Evolutionary conservation across 2,888 invertebrate genomes (phyloP).

Genomic region (Notodromas monacha): DNA sequence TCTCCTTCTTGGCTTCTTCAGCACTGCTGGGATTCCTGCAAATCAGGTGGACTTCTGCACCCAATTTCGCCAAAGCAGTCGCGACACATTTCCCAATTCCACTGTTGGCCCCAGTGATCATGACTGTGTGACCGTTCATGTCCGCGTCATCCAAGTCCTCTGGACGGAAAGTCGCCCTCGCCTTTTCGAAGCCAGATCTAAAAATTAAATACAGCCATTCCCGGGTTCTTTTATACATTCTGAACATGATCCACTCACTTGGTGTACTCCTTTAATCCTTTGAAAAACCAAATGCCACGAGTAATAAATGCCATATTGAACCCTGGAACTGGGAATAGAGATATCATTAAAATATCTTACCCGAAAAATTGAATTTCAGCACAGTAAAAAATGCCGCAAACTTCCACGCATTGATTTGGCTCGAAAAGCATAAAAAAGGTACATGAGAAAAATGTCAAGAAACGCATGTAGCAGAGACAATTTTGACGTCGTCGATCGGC

Average conservation of each 20-base stretch:
- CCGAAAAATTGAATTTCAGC: too few relatives aligned
- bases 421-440: too few relatives aligned
- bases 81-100: conserved; percentile 18
- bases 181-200: conserved; percentile 8
- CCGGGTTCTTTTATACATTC: too few relatives aligned
- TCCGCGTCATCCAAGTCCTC: conserved; percentile 15
- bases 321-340: too few relatives aligned
- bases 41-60: conserved; percentile 19
- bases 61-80: conserved; percentile 16
- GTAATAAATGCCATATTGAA: too few relatives aligned
- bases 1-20: conserved; percentile 15
- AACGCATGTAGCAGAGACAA: too few relatives aligned
- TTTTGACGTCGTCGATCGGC: conserved; percentile 57
- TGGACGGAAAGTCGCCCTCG: conserved; percentile 7
- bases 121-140: conserved; percentile 14
- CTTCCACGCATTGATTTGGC: too few relatives aligned
- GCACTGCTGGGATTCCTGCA: conserved; percentile 17
- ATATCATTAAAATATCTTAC: too few relatives aligned
- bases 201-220: background rate
- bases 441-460: too few relatives aligned
- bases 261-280: conserved; percentile 7
- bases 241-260: background rate
- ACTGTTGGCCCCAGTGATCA: conserved; percentile 17
- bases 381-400: too few relatives aligned
- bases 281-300: conserved; percentile 8